A percentile compares a stretch with the other conserved stretches of the same genome.
These are phyloP conservation scores for Eciton burchellii DNA, from an alignment of 1,140 invertebrate genomes.

Conservation along the genomic window DNA sequence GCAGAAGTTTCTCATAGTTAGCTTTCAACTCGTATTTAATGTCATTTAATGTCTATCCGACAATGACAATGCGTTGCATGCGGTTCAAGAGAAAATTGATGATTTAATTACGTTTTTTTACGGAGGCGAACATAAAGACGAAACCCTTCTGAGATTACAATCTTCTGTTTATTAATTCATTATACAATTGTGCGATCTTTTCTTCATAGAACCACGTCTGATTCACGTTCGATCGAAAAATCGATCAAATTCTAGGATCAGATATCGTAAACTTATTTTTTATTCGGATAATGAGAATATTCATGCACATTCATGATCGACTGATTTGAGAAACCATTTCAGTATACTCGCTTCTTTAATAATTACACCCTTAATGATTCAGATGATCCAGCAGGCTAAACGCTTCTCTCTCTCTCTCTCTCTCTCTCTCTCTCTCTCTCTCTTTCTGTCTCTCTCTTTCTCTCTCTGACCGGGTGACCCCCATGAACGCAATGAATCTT, in stretches of 20 bases:
- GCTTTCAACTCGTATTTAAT: neutral
- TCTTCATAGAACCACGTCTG: no score
- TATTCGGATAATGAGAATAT: neutral
- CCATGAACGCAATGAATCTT: neutral
- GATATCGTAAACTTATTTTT: no score
- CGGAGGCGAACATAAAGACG: neutral
- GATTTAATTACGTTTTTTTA: neutral
- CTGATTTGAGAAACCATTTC: neutral
- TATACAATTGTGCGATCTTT: no score
- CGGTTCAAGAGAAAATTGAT: slow-evolving; percentile 8
- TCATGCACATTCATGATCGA: neutral
- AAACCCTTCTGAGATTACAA: neutral
- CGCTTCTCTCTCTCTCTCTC: no score
- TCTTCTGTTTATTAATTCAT: neutral
- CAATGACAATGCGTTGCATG: neutral
- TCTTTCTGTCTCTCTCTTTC: no score
- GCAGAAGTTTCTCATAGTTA: no score
- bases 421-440: no score
- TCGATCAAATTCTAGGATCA: no score
- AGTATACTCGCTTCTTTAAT: slow-evolving; percentile 5
- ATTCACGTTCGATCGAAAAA: no score
- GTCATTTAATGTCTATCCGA: neutral
- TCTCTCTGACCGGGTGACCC: slow-evolving; percentile 17
- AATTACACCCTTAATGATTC: neutral
- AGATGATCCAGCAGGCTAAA: slow-evolving; percentile 11